Conservation (phyloP, 2,113 vertebrate genomes). For the Hypomesus transpacificus region DNA sequence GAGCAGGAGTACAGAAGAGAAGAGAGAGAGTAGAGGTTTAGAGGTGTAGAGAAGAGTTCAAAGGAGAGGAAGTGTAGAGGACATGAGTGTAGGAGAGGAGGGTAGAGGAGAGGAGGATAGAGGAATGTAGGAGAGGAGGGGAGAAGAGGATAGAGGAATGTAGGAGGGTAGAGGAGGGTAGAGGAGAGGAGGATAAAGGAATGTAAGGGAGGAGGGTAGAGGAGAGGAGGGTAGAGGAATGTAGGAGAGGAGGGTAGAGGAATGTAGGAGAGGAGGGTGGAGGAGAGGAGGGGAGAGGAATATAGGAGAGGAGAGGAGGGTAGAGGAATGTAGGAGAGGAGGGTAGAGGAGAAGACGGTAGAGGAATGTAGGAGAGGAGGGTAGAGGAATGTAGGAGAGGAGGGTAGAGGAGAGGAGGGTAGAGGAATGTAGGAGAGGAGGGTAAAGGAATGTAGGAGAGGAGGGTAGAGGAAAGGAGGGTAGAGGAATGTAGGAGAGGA, state of each 20-base stretch:
- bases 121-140: background rate
- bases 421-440: background rate
- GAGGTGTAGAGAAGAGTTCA: background rate
- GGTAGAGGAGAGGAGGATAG: background rate
- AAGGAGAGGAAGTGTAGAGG: background rate
- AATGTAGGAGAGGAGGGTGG: background rate
- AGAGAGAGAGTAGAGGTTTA: background rate
- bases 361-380: background rate
- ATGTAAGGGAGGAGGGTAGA: background rate
- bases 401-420: background rate
- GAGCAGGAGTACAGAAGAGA: background rate
- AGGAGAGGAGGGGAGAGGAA: background rate
- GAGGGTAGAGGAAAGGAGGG: too few relatives aligned
- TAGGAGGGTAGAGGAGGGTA: background rate
- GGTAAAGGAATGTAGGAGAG: background rate
- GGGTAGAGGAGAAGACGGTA: background rate
- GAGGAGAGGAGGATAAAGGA: too few relatives aligned
- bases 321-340: background rate
- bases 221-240: background rate
- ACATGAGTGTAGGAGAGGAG: background rate
- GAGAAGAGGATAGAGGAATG: background rate
- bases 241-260: background rate
- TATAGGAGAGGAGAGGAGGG: background rate
- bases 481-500: background rate
- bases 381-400: background rate